Base-by-base conservation (phyloP, 2,797 vertebrate species). In the Chlorospingus flavigularis region DNA sequence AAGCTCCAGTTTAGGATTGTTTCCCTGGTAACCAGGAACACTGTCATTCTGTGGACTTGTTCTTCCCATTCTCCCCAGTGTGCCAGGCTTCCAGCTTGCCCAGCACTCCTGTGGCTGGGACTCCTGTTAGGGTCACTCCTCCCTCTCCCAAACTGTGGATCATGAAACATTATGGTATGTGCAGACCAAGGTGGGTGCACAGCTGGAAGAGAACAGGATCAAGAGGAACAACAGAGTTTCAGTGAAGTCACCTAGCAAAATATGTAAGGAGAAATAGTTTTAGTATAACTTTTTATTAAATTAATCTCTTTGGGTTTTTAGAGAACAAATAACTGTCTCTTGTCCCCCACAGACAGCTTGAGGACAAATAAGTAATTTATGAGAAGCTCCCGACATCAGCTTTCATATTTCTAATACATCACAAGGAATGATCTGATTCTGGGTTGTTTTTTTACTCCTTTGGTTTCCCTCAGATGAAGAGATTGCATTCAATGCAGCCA, bases 11-110 rank as follows among this genome's bases (percentile, higher is more conserved):
- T 88, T 92, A 91, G 63, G 51, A 91, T 42, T 96, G 95, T 96
- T 96, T 94, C 95, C 95, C 65, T 94, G 94, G 95, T 95, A 96
- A 96, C 94, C 79, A 95, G 72, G 89, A 93, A 92, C 92, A 95
- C 79, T 92, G 75, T 91, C 74, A 88, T 94, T 92, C 92, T 79
- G 42, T 92, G 94, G 92, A 91, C 91, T 83, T 88, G 35, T 88
- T 96, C 81, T 90, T 93, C 47, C 72, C 7, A 0, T 94, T 94
- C 94, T 90, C 70, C 66, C 25, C 54, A 0, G 0, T 42, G 73
- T 77, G 81, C 54, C 74, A 86, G 72, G 60, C 50, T 92, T 67
- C 85, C 92, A 94, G 84, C 81, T 54, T 90, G 84, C 47, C 84
- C 68, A 77, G 45, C 45, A 60, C 74, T 80, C 26, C 40, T 74